These are phyloP conservation scores for Zosterops lateralis DNA, from an alignment of 2,113 vertebrate genomes.

Conservation along the genomic window DNA sequence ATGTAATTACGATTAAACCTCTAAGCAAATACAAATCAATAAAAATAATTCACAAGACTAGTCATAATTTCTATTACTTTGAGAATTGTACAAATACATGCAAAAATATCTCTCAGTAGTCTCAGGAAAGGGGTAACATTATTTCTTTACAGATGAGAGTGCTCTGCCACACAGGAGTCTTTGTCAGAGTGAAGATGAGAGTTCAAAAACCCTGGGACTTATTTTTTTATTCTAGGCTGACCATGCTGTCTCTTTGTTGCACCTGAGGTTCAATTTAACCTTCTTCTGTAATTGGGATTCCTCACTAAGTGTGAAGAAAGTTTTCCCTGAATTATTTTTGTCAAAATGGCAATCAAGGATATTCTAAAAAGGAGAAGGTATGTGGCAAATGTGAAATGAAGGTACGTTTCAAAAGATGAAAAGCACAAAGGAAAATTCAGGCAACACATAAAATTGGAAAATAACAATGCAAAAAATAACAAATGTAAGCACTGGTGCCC, in stretches of 20 bases:
- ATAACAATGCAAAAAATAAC: constrained; percentile 32
- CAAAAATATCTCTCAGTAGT: not conserved
- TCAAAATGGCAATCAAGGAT: not conserved
- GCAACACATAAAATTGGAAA: not conserved
- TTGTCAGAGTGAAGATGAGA: not conserved
- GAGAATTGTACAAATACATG: not conserved
- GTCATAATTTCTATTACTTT: not conserved
- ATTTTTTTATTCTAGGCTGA: not conserved
- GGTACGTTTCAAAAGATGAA: constrained; percentile 4
- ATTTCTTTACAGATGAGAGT: not conserved
- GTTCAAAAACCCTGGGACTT: not conserved
- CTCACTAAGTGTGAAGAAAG: not conserved
- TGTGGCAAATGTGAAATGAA: not conserved
- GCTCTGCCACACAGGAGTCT: not conserved
- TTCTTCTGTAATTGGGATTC: not conserved
- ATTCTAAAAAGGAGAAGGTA: not conserved
- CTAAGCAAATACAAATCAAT: not conserved
- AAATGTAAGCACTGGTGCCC: constrained; percentile 22
- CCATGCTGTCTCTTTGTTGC: not conserved
- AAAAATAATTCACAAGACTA: not conserved
- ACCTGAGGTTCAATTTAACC: not conserved
- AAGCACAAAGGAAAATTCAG: not conserved
- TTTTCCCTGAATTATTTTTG: not conserved
- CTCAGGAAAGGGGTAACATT: not conserved
- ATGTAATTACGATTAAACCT: not conserved